Evolutionary conservation across 2,797 vertebrate species (phyloP).

Genomic region (Pipistrellus pipistrellus): DNA sequence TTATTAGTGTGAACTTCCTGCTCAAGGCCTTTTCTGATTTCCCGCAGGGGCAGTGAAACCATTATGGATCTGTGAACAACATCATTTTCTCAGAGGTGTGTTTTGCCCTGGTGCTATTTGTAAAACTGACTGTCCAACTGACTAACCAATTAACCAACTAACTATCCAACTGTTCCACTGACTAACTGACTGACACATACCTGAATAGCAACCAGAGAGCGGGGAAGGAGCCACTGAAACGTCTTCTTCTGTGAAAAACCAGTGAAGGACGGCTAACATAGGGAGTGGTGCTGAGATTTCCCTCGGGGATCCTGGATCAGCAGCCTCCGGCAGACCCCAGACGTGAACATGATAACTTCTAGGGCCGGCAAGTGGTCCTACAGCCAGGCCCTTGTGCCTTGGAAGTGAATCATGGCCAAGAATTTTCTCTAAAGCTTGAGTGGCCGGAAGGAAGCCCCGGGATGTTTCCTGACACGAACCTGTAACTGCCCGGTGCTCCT

Average conservation of each 20-base stretch:
- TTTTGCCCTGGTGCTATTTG: background rate
- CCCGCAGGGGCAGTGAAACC: background rate
- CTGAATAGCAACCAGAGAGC: background rate
- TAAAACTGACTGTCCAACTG: background rate
- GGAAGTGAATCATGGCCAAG: background rate
- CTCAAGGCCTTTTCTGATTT: background rate
- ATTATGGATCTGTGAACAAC: background rate
- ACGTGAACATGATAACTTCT: accelerated
- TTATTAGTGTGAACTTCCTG: background rate
- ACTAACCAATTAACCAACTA: background rate
- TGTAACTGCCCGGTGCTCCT: background rate
- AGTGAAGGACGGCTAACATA: background rate
- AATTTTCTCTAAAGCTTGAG: background rate
- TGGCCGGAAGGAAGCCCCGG: accelerated
- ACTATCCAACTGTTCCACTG: background rate
- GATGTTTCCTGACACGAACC: background rate
- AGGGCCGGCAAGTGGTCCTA: background rate
- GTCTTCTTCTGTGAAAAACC: background rate
- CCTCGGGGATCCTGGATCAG: background rate
- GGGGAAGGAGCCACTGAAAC: background rate
- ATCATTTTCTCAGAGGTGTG: background rate
- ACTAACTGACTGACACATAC: background rate
- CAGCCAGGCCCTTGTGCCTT: background rate
- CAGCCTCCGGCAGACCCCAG: background rate
- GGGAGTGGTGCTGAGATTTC: accelerated